These are phyloP conservation scores for Prionace glauca DNA, from an alignment of 2,797 vertebrate genomes.

Conservation along the genomic window DNA sequence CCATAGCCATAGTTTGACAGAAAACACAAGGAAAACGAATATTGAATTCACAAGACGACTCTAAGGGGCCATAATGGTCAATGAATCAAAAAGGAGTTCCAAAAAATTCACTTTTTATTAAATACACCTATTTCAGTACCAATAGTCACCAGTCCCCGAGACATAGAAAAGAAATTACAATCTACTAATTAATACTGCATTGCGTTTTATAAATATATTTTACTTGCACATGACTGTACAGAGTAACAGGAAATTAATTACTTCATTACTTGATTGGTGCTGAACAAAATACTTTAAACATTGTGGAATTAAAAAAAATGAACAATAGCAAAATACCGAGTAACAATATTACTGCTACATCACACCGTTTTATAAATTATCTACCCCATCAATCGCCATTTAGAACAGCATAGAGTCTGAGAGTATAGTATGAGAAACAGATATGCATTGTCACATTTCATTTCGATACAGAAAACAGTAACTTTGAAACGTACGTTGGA, in stretches of 20 bases:
- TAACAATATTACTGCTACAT: conserved; percentile 29
- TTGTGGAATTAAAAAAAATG: not conserved
- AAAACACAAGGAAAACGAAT: not conserved
- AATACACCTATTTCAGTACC: conserved; percentile 27
- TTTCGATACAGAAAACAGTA: not conserved
- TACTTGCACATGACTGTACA: conserved; percentile 30
- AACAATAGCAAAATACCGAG: conserved; percentile 30
- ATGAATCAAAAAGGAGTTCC: not conserved
- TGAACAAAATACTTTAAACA: not conserved
- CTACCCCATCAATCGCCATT: not conserved
- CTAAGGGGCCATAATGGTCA: not conserved
- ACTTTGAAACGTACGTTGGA: not conserved
- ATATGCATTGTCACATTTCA: not conserved
- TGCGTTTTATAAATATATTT: conserved; percentile 20
- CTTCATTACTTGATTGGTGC: conserved; percentile 8
- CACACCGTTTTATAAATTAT: conserved; percentile 4
- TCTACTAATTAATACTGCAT: conserved; percentile 18
- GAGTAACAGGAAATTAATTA: not conserved
- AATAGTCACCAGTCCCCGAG: conserved; percentile 12
- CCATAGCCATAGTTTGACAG: not conserved
- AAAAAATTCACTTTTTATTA: conserved; percentile 32
- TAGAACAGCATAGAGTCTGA: not conserved
- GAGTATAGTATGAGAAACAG: not conserved
- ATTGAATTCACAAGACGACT: not conserved
- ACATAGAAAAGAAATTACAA: conserved; percentile 32